These are phyloP conservation scores for Lytechinus pictus DNA, from an alignment of 35 echinoderm and acorn worm species.

Conservation along the genomic window DNA sequence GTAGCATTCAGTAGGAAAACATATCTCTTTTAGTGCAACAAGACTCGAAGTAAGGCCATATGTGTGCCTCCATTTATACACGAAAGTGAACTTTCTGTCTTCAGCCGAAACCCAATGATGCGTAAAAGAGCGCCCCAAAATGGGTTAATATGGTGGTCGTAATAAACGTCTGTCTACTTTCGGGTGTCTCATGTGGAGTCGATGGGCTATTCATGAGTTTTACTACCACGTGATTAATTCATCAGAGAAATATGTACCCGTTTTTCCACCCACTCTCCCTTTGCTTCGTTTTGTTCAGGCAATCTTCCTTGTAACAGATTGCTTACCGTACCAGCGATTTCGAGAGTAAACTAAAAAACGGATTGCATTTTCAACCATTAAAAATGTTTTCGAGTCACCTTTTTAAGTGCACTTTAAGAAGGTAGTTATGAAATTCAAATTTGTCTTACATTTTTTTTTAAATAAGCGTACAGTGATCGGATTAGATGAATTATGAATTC, in stretches of 20 bases:
- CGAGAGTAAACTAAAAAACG: no score
- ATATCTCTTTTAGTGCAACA: neutral
- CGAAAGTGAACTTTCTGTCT: neutral
- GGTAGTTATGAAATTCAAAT: no score
- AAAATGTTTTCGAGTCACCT: no score
- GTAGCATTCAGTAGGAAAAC: neutral
- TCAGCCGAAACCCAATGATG: conserved; percentile 7
- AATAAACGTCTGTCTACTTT: conserved; percentile 9
- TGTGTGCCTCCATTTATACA: neutral
- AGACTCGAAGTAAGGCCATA: neutral
- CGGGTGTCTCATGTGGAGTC: conserved; percentile 1
- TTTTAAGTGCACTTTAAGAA: no score
- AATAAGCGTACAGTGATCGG: no score
- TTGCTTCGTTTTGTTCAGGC: neutral
- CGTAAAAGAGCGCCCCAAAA: conserved; percentile 13
- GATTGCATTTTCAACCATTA: no score
- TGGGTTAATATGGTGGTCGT: conserved; percentile 34
- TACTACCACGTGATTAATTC: neutral
- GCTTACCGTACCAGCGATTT: no score
- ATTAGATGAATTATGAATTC: no score
- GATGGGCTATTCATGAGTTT: neutral
- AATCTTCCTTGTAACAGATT: no score
- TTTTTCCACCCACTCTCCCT: neutral
- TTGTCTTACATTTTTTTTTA: no score
- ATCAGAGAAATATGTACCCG: conserved; percentile 26